A percentile compares a stretch with the other conserved stretches of the same genome.
Evolutionary conservation across 2,888 invertebrate species (phyloP).

Genomic region (Neria commutata): DNA sequence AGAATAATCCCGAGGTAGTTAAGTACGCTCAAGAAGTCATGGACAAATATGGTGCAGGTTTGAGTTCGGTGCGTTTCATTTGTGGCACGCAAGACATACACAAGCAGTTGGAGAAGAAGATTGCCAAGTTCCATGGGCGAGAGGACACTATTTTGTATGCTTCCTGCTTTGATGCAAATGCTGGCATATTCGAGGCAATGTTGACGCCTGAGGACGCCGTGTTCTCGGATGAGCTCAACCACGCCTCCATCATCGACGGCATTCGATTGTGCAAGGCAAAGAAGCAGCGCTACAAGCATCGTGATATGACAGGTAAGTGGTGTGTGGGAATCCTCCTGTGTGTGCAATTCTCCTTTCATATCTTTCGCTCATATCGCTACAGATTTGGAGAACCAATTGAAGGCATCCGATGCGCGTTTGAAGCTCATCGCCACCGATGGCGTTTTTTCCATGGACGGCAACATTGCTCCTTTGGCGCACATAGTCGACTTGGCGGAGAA

Average conservation of each 20-base stretch:
- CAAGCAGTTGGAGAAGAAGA: conserved; percentile 77
- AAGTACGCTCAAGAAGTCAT: conserved; percentile 76
- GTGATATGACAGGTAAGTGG: conserved; percentile 71
- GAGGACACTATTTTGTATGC: conserved; percentile 89
- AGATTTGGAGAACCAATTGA: conserved; percentile 78
- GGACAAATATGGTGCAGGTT: conserved; percentile 82
- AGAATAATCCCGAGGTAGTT: conserved; percentile 83
- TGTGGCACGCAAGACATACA: conserved; percentile 88
- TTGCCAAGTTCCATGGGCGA: conserved; percentile 79
- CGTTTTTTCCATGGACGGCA: conserved; percentile 95
- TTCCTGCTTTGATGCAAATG: conserved; percentile 90
- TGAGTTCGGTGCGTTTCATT: conserved; percentile 90
- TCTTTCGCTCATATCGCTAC: conserved; percentile 24
- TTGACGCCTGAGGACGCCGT: conserved; percentile 81
- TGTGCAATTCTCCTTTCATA: too few species aligned
- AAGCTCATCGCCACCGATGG: conserved; percentile 89
- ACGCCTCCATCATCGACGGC: conserved; percentile 93
- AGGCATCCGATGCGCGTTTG: conserved; percentile 69
- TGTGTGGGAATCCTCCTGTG: background rate
- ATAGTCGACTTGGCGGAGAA: conserved; percentile 79
- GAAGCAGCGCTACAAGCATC: conserved; percentile 81
- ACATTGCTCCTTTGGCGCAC: conserved; percentile 78
- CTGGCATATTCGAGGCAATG: conserved; percentile 82
- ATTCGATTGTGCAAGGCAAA: conserved; percentile 88
- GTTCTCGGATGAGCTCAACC: conserved; percentile 88